Conservation (phyloP, 2,888 invertebrate species). For the Anthoptus insignis region DNA sequence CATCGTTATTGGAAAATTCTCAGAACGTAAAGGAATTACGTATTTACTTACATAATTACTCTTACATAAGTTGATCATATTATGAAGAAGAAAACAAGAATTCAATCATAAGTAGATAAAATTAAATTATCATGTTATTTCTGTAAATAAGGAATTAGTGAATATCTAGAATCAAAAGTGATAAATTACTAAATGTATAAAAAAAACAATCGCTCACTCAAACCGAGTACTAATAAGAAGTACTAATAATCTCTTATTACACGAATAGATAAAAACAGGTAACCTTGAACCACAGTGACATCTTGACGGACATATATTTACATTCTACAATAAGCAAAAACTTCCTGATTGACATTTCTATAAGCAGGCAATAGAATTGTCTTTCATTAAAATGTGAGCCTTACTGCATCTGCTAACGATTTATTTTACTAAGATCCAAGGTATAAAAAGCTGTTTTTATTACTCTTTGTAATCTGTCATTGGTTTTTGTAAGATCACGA, state of each 20-base stretch:
- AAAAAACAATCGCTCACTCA: neutral
- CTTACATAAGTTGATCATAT: neutral
- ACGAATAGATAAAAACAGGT: slow-evolving; percentile 6
- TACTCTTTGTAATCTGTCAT: slow-evolving; percentile 24
- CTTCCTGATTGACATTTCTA: slow-evolving; percentile 45
- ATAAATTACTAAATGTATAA: neutral
- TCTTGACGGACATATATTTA: slow-evolving; percentile 35
- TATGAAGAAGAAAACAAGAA: neutral
- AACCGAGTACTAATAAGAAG: neutral
- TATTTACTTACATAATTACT: too few relatives aligned
- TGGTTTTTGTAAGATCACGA: slow-evolving; percentile 33
- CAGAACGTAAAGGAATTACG: too few relatives aligned
- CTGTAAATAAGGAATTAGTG: neutral
- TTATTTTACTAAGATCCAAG: slow-evolving; percentile 1
- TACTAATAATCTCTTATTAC: neutral
- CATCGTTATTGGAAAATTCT: too few relatives aligned
- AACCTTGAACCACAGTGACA: slow-evolving; percentile 35
- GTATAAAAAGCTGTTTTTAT: slow-evolving; percentile 9
- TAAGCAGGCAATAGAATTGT: neutral
- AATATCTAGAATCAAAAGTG: neutral
- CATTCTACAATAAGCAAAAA: slow-evolving; percentile 38
- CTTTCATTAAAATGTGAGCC: neutral
- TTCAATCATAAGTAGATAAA: neutral
- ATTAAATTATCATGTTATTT: neutral
- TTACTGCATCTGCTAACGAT: slow-evolving; percentile 5